Evolutionary conservation across 2,888 invertebrate species (phyloP).

Genomic region (Smittia aterrima): DNA sequence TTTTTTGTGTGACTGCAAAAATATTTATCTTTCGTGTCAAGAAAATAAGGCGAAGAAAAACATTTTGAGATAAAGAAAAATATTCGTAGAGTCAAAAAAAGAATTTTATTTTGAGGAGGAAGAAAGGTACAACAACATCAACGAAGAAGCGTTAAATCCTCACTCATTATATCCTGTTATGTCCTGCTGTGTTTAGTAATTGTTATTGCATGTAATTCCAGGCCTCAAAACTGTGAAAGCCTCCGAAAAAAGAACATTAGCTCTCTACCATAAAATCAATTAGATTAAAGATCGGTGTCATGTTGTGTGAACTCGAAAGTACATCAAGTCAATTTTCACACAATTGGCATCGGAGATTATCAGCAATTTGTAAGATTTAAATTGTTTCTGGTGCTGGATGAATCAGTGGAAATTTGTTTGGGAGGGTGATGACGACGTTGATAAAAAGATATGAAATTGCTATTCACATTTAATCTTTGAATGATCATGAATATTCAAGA

Average conservation of each 20-base stretch:
- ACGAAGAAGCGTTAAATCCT: constrained; percentile 15
- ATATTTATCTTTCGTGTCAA: constrained; percentile 40
- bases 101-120: no score
- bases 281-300: constrained; percentile 20
- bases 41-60: neutral
- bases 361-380: constrained; percentile 4
- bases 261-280: constrained; percentile 38
- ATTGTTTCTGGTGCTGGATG: no score
- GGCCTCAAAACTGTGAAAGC: constrained; percentile 12
- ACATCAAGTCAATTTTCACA: neutral
- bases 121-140: neutral
- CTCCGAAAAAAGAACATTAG: constrained; percentile 12
- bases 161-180: constrained; percentile 22
- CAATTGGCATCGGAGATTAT: neutral
- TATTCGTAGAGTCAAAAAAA: constrained; percentile 32
- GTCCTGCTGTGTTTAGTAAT: constrained; percentile 39
- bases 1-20: constrained; percentile 41
- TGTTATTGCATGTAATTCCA: constrained; percentile 39
- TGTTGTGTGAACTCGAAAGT: constrained; percentile 13
- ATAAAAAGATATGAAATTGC: no score
- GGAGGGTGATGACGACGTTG: no score
- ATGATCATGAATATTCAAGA: no score
- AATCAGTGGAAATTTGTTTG: no score
- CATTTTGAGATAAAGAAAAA: neutral
- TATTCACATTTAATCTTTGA: no score